Evolutionary conservation across 2,797 vertebrate species (phyloP), one percentile per base, ranked within the genome.

Genomic region (Peromyscus melanophrys): DNA sequence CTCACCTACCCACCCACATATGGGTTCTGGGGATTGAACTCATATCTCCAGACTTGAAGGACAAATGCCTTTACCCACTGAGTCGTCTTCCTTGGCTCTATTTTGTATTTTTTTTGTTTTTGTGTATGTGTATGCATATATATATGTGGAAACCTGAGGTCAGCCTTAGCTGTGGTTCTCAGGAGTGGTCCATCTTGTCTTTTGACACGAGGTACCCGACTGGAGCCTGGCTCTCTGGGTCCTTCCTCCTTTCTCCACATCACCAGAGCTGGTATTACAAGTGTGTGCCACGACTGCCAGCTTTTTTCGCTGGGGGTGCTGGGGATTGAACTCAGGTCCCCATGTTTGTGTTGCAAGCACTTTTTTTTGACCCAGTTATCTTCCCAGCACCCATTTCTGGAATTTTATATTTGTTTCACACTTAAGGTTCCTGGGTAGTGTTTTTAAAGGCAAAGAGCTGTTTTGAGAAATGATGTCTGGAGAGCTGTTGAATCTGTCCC

Each of bases 361-460:
- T 75, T 40, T 16, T n/a, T 52, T 14, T 61, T 7, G 10, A 59
- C 52, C 76, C 37, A 23, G 16, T 67, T 57, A 12, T 71, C 25
- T 73, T 34, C 14, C 6, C 5, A 87, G 27, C 17, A 40, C 3
- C 63, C 9, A 0, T 89, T 55, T 94, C 40, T 61, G 7, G 21
- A 46, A 25, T 86, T 89, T 89, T 92, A 19, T 73, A 49, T 95
- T 86, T 95, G 84, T 83, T 95, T 95, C 69, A 63, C 90, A 46
- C 8, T 83, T 40, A 0, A 49, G 55, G 16, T 94, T 61, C 31
- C 25, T 76, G 67, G 55, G 4, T 88, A 27, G 16, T 80, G 67
- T 82, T 88, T 89, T 71, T 75, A 89, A 82, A 97, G 40, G n/a
- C 37, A 96, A 78, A 76, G 67, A 55, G 17, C 49, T 52, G 4